phyloP scores from a whole-genome alignment of 2,113 vertebrate genomes.

The Vombatus ursinus region DNA sequence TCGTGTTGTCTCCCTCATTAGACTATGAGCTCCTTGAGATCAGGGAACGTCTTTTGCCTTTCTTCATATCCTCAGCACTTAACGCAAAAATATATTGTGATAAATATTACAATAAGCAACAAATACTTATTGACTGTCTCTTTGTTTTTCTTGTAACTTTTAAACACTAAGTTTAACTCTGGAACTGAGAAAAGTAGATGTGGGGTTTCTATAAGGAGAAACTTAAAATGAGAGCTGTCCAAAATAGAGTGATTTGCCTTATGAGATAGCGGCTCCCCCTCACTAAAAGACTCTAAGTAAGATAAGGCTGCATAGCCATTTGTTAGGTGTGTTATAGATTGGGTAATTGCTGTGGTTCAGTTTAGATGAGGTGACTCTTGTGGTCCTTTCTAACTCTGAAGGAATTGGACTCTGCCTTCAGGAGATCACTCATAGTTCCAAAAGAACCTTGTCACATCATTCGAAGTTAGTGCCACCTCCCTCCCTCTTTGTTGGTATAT shows the following conservation, averaged over 20 bases:
- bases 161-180: background rate
- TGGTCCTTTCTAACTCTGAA: background rate
- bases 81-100: too few relatives aligned
- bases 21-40: background rate
- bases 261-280: background rate
- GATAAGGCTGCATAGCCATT: background rate
- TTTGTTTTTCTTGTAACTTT: background rate
- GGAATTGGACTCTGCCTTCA: background rate
- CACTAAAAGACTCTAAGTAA: background rate
- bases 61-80: background rate
- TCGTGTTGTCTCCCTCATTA: background rate
- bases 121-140: background rate
- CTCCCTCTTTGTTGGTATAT: background rate
- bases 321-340: background rate
- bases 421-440: background rate
- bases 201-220: background rate
- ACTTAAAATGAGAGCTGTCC: background rate
- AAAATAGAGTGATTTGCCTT: background rate
- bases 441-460: background rate
- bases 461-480: background rate
- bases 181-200: background rate
- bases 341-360: background rate
- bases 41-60: background rate
- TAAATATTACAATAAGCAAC: too few relatives aligned
- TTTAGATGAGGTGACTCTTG: background rate